Evolutionary conservation across 1,140 invertebrate genomes (phyloP), one percentile per base, ranked within the genome.

Genomic region (Drosophila bipectinata): DNA sequence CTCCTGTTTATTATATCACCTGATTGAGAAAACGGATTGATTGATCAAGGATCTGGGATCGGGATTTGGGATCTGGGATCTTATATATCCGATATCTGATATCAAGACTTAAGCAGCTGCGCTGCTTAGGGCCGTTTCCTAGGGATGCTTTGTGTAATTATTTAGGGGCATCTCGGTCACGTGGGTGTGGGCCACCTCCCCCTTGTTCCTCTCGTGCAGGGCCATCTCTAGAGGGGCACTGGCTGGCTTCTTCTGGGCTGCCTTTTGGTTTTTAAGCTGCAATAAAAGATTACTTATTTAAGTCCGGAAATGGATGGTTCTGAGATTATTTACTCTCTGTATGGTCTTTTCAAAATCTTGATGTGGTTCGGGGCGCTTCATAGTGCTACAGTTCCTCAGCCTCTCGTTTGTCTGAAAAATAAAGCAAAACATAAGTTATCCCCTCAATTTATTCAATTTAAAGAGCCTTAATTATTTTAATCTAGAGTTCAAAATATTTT

Each of bases 281-380:
- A 21, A 8, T 1, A 28, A 10, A 34, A 0, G 10, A 6, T 15
- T 49, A 4, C 14, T 44, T 44, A 34, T 15, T 45, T 26, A 28
- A 12, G 30, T 14, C 34, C 6, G n/a, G 14, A 24, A 18, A 5
- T 15, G 5, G 15, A 37, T 49, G 39, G 12, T 55, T 26, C 12
- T 56, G 21, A 37, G 6, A 8, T 64, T 77, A 80, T 62, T 91
- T 91, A 91, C 90, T 59, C 90, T 74, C 75, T 91, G 88, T 77
- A 91, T 91, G 64, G 90, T 91, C 77, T 91, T 91, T 72, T 91
- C 90, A 48, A 91, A 91, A 58, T 91, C 91, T 73, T 91, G 90
- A 54, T 91, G 90, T 9, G 90, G 90, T 45, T 91, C 90, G 1
- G 88, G 83, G 30, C 90, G 76, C 55, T 90, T 91, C 76, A 91